phyloP scores from a whole-genome alignment of 2,797 vertebrate species.

The Garrulus glandarius region DNA sequence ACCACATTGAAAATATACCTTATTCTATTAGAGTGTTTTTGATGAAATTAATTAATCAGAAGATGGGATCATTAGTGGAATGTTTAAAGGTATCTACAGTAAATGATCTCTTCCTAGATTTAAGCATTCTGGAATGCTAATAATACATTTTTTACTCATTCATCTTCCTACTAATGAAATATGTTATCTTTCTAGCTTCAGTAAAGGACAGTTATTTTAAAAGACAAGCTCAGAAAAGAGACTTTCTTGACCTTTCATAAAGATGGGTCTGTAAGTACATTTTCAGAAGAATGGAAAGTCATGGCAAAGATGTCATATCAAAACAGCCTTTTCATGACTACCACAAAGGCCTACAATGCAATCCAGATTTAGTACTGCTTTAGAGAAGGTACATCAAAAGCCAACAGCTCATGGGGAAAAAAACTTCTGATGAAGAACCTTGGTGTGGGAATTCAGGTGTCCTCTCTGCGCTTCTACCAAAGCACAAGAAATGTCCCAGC shows the following conservation, averaged over 20 bases:
- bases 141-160: slow-evolving; percentile 62
- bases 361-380: neutral
- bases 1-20: slow-evolving; percentile 60
- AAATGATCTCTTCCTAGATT: slow-evolving; percentile 46
- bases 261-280: slow-evolving; percentile 32
- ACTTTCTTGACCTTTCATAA: slow-evolving; percentile 1
- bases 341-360: slow-evolving; percentile 24
- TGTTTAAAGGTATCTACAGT: slow-evolving; percentile 59
- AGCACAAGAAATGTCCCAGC: neutral
- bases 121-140: slow-evolving; percentile 46
- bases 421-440: neutral
- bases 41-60: slow-evolving; percentile 51
- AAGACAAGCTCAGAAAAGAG: slow-evolving; percentile 18
- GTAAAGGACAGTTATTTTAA: slow-evolving; percentile 40
- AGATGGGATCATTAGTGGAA: slow-evolving; percentile 25
- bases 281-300: slow-evolving; percentile 57
- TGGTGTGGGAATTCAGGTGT: neutral
- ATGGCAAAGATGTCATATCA: slow-evolving; percentile 6
- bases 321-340: slow-evolving; percentile 28
- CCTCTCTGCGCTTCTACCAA: neutral
- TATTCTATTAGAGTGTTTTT: neutral
- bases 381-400: neutral
- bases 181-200: neutral
- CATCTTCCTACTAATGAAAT: slow-evolving; percentile 62
- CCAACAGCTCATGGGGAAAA: neutral